Percentiles rank a stretch among this genome's conserved stretches.
These are phyloP conservation scores for Protonibea diacanthus DNA, from an alignment of 2,797 vertebrate species.

Conservation along the genomic window DNA sequence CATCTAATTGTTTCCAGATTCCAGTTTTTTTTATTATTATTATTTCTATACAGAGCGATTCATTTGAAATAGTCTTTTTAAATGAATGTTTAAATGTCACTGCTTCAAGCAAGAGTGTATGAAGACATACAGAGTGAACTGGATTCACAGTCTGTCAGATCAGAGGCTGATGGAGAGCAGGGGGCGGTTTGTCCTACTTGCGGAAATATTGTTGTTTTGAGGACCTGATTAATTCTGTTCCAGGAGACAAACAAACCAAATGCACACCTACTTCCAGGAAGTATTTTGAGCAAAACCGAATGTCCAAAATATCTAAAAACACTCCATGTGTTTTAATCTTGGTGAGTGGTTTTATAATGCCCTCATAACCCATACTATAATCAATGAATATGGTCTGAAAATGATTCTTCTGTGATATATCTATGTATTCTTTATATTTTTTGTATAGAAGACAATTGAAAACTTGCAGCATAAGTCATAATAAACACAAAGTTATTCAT, in stretches of 20 bases:
- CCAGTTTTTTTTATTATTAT: background rate
- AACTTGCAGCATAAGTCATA: background rate
- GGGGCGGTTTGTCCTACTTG: slow-evolving; percentile 51
- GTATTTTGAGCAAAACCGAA: background rate
- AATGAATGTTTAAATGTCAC: slow-evolving; percentile 6
- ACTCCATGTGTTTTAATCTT: background rate
- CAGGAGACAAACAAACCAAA: slow-evolving; percentile 21
- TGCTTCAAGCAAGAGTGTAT: slow-evolving; percentile 1
- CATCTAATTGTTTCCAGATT: background rate
- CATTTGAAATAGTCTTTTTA: slow-evolving; percentile 19
- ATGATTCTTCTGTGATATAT: background rate
- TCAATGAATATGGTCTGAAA: background rate
- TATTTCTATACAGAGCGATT: background rate
- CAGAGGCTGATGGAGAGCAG: slow-evolving; percentile 37
- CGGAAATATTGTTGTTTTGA: slow-evolving; percentile 26
- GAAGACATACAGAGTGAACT: slow-evolving; percentile 27
- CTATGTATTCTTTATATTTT: background rate
- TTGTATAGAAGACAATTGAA: background rate
- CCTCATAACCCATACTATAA: background rate
- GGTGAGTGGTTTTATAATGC: background rate
- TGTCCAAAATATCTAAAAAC: background rate
- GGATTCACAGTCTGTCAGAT: slow-evolving; percentile 50
- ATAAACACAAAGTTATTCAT: slow-evolving; percentile 5
- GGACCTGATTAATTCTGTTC: slow-evolving; percentile 30
- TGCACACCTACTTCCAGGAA: slow-evolving; percentile 16